Evolutionary conservation across 2,888 invertebrate species (phyloP), one percentile per base, ranked within the genome.

Genomic region (Argyresthia goedartella): DNA sequence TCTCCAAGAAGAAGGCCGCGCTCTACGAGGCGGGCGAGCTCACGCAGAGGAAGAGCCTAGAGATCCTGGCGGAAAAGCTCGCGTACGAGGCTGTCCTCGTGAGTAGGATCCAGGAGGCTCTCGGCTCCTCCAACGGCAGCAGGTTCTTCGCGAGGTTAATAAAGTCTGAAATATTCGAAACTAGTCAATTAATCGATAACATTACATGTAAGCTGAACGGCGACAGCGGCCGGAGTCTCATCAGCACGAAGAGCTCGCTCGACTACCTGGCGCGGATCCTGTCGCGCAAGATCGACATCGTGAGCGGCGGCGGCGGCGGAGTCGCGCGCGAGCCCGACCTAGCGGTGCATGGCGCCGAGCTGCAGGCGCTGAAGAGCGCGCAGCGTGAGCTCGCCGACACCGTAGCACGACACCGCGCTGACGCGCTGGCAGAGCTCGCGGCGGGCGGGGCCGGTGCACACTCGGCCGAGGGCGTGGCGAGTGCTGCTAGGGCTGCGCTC

Each of bases 71-170:
- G 1, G 94, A 95, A 73, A 92, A 94, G 66, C 86, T 95, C 15
- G 94, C 95, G 0, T 94, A 92, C 70, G 94, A 95, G 77, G 92
- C 93, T 54, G 91, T 94, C 25, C 87, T 93, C 54, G 89, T 93
- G 54, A 88, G 90, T 56, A 87, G 91, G 63, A 89, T 93, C 57
- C 90, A 91, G 60, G 91, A 92, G 70, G 91, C 92, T 49, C 81
- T 92, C 50, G 84, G 87, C 53, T 86, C 89, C 43, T 87, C 88
- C 16, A 87, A 89, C 60, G 88, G 88, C 56, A 87, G 88, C 59
- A 77, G 87, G 59, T 80, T 89, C 59, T 89, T 90, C 62, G 89
- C 90, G 57, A 78, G 91, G 52, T 87, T 91, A 64, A 89, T 91
- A 50, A 87, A 88, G 66, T 89, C 91, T 67, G 93, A 93, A 86